Percentiles rank a stretch among this genome's conserved stretches.
phyloP scores from a whole-genome alignment of 2,888 invertebrate genomes.

The Phlogophora meticulosa region DNA sequence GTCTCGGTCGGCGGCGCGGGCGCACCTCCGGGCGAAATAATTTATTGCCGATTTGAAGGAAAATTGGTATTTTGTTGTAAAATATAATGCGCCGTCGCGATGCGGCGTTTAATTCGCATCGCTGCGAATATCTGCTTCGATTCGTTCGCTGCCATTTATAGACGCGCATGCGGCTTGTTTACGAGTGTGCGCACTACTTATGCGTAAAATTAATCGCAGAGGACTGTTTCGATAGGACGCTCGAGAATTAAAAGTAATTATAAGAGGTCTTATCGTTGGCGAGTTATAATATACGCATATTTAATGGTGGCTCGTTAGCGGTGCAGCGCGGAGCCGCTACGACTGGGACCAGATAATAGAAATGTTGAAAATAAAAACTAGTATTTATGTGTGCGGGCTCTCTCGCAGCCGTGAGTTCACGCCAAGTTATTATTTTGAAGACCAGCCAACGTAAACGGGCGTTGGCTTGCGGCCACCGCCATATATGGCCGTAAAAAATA shows the following conservation, averaged over 20 bases:
- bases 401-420: slow-evolving; percentile 65
- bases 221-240: slow-evolving; percentile 54
- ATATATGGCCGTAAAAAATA: slow-evolving; percentile 81
- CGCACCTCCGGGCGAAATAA: slow-evolving; percentile 81
- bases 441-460: slow-evolving; percentile 83
- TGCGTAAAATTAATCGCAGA: slow-evolving; percentile 70
- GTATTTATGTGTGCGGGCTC: slow-evolving; percentile 66
- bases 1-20: slow-evolving; percentile 77
- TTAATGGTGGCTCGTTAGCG: slow-evolving; percentile 66
- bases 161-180: slow-evolving; percentile 66
- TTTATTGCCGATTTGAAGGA: slow-evolving; percentile 86
- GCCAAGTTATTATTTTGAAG: slow-evolving; percentile 78
- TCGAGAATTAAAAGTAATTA: slow-evolving; percentile 63
- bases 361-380: slow-evolving; percentile 73
- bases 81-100: slow-evolving; percentile 71
- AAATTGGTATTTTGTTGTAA: slow-evolving; percentile 84
- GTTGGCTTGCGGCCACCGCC: slow-evolving; percentile 80
- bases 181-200: slow-evolving; percentile 67
- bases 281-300: slow-evolving; percentile 64
- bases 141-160: slow-evolving; percentile 69
- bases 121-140: slow-evolving; percentile 67
- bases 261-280: slow-evolving; percentile 64
- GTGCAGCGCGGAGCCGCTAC: slow-evolving; percentile 32
- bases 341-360: slow-evolving; percentile 72
- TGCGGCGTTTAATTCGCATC: slow-evolving; percentile 65